phyloP scores from a whole-genome alignment of 2,888 invertebrate species.

The Biston betularia region DNA sequence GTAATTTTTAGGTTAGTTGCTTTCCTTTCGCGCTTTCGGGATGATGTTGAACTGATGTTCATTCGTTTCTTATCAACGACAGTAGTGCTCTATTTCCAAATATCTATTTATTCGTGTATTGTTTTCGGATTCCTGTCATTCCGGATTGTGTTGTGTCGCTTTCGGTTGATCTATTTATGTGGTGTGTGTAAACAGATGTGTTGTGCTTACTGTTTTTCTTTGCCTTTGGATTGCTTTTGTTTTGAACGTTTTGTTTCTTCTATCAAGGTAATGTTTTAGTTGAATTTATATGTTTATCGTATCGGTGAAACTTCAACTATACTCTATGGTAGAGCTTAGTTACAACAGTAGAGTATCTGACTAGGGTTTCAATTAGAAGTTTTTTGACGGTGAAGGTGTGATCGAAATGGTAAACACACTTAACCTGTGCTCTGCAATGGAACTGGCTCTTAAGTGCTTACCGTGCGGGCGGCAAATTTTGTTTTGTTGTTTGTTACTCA shows the following conservation, averaged over 20 bases:
- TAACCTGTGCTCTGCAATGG: too few relatives aligned
- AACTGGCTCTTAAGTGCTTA: too few relatives aligned
- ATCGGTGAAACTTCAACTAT: too few relatives aligned
- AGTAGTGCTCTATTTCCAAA: constrained; percentile 35
- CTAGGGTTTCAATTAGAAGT: too few relatives aligned
- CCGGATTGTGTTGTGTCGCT: constrained; percentile 4
- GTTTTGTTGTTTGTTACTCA: too few relatives aligned
- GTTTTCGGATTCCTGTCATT: constrained; percentile 18
- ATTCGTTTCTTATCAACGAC: constrained; percentile 37
- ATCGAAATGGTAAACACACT: too few relatives aligned
- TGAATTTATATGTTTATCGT: not conserved
- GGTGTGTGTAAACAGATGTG: constrained; percentile 28
- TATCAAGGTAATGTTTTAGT: constrained; percentile 16
- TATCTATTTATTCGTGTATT: constrained; percentile 20
- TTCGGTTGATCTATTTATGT: constrained; percentile 4
- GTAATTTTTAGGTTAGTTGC: constrained; percentile 79
- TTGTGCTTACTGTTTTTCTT: constrained; percentile 25
- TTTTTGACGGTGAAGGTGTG: too few relatives aligned
- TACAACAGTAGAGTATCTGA: too few relatives aligned
- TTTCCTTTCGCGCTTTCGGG: constrained; percentile 62
- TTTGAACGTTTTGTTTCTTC: constrained; percentile 7
- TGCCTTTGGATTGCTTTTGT: constrained; percentile 29
- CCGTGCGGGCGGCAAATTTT: too few relatives aligned
- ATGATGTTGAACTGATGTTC: constrained; percentile 51
- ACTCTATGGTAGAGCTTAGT: too few relatives aligned